These are phyloP conservation scores for Sinelater perroti DNA, from an alignment of 2,888 invertebrate genomes.

Conservation along the genomic window DNA sequence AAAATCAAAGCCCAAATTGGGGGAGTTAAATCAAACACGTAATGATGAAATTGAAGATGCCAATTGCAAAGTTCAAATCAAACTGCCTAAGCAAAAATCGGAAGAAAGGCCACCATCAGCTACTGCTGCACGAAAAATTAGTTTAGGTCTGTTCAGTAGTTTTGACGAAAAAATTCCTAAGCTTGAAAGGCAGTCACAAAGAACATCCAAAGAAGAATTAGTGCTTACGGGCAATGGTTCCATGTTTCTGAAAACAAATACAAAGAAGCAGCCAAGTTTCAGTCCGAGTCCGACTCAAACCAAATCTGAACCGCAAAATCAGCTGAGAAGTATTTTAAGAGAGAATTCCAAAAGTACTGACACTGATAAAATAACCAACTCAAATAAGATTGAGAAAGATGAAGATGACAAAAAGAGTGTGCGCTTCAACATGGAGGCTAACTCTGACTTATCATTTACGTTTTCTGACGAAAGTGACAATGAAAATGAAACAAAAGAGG, in stretches of 20 bases:
- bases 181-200: conserved; percentile 16
- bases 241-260: conserved; percentile 70
- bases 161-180: conserved; percentile 53
- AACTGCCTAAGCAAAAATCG: conserved; percentile 56
- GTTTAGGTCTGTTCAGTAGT: conserved; percentile 53
- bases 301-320: conserved; percentile 45
- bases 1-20: conserved; percentile 49
- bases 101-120: conserved; percentile 52
- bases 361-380: conserved; percentile 50
- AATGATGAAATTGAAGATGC: conserved; percentile 16
- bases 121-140: conserved; percentile 50
- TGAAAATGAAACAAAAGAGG: conserved; percentile 49
- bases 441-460: conserved; percentile 60
- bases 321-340: conserved; percentile 70
- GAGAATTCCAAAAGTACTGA: conserved; percentile 55
- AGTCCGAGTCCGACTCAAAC: conserved; percentile 24
- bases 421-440: conserved; percentile 68
- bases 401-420: conserved; percentile 84
- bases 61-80: conserved; percentile 51
- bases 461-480: conserved; percentile 56
- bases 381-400: conserved; percentile 59
- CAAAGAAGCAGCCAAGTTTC: conserved; percentile 45
- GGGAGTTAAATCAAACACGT: conserved; percentile 19
- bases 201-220: conserved; percentile 50
- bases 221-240: conserved; percentile 66